Percentiles rank a stretch among this genome's conserved stretches.
Conservation (phyloP, 92 coral and sea anemone species). For the Heliopora coerulea region DNA sequence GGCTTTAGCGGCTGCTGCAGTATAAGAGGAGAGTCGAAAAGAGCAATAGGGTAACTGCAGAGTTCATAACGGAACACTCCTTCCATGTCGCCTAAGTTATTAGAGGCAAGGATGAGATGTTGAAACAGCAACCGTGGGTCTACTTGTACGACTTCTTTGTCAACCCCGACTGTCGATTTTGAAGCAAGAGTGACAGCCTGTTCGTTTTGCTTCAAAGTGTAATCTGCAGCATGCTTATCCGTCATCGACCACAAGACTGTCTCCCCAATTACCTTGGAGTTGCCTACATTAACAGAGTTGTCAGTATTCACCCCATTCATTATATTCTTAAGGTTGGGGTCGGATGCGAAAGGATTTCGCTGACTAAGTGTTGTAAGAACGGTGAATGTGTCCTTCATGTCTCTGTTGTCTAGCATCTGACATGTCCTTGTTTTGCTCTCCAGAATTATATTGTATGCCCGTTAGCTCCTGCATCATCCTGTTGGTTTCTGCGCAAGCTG, state of each 20-base stretch:
- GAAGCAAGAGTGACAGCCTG: slow-evolving; percentile 31
- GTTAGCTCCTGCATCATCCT: slow-evolving; percentile 55
- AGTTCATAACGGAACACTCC: slow-evolving; percentile 19
- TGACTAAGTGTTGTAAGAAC: slow-evolving; percentile 30
- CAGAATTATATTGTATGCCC: slow-evolving; percentile 36
- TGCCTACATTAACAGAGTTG: background rate
- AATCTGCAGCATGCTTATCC: slow-evolving; percentile 20
- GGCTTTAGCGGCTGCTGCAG: too few species aligned
- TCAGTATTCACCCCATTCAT: slow-evolving; percentile 20
- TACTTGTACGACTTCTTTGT: slow-evolving; percentile 37
- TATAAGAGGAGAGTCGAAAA: slow-evolving; percentile 28
- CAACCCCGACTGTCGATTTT: slow-evolving; percentile 31
- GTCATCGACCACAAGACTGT: slow-evolving; percentile 32
- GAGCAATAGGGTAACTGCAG: slow-evolving; percentile 26
- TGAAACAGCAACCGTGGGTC: slow-evolving; percentile 51
- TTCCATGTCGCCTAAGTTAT: background rate
- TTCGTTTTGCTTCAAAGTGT: slow-evolving; percentile 35
- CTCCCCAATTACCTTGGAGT: slow-evolving; percentile 10
- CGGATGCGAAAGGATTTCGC: slow-evolving; percentile 33
- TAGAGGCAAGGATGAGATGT: slow-evolving; percentile 25
- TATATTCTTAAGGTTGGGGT: slow-evolving; percentile 24
- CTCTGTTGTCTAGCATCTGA: slow-evolving; percentile 35
- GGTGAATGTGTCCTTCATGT: slow-evolving; percentile 44
- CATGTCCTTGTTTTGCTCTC: slow-evolving; percentile 51
- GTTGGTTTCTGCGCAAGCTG: slow-evolving; percentile 54